Base-by-base conservation (phyloP, 2,888 invertebrate species). In the Aromia moschata region DNA sequence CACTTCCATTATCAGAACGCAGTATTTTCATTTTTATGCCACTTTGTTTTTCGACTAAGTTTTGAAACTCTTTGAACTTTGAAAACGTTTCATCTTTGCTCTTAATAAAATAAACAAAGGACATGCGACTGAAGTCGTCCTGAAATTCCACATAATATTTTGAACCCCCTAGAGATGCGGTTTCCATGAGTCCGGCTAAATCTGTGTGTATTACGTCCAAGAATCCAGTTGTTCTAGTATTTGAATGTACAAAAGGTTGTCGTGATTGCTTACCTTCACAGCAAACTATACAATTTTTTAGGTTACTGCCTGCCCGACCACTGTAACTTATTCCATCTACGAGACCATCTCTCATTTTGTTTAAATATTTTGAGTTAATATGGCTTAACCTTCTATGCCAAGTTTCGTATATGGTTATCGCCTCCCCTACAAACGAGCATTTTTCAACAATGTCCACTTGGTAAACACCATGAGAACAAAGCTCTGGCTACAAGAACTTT, bases 21-120 rank as follows among this genome's bases (percentile, higher is more conserved):
- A 74, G 40, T 10, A 59, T 46, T 60, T 76, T 75, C 2, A 75
- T 70, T 60, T 62, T 70, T 2, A 7, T 57, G 11, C 52, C 52
- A 33, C 11, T 60, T 60, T 75, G 71, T 45, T 72, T 75, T 62
- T 74, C 74, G 14, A 71, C 72, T 20, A 25, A 9, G 69, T 11
- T 12, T 60, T 73, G 73, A 46, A 73, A 76, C 9, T 73, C 56
- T 57, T 69, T 65, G 40, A 73, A 74, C 14, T 45, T 38, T 49
- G 44, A 14, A 36, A 58, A 54, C 3, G 47, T 45, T 38, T 54
- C 47, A 18, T 1, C 46, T 54, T 58, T 56, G 2, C 17, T 45
- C 36, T 46, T 46, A 0, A 41, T 3, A 40, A 53, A 43, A 10
- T 53, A 53, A 7, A 43, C 53, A 44, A 53, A 43, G 1, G 43